Percentiles rank a stretch among this genome's conserved stretches.
Evolutionary conservation across 2,888 invertebrate genomes (phyloP).

Genomic region (Xestobium rufovillosum): DNA sequence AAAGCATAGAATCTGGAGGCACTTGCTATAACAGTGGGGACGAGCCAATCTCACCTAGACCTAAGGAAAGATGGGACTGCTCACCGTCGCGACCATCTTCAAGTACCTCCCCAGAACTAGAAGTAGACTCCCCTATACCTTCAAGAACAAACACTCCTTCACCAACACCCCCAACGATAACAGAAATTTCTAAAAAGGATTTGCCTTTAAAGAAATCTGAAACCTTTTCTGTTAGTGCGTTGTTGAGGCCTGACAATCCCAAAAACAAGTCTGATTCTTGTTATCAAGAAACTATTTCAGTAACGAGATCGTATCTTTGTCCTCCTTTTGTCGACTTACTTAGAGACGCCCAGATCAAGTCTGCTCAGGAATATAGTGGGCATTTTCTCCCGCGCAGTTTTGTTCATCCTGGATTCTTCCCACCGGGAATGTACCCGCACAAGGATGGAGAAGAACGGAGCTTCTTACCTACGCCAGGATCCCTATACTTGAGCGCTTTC

Average conservation of each 20-base stretch:
- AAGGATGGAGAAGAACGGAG: conserved; percentile 42
- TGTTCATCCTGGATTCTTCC: conserved; percentile 49
- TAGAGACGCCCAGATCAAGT: conserved; percentile 47
- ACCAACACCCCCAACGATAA: conserved; percentile 45
- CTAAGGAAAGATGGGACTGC: conserved; percentile 32
- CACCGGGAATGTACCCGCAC: conserved; percentile 47
- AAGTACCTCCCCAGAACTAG: conserved; percentile 61
- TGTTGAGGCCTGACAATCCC: conserved; percentile 70
- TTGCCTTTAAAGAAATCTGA: conserved; percentile 62
- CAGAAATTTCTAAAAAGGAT: conserved; percentile 40
- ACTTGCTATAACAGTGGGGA: conserved; percentile 52
- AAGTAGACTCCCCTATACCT: conserved; percentile 68
- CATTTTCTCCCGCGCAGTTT: conserved; percentile 43
- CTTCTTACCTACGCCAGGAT: conserved; percentile 45
- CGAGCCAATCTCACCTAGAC: conserved; percentile 39
- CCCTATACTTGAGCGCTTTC: conserved; percentile 59
- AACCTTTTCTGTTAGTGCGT: conserved; percentile 75
- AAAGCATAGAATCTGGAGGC: conserved; percentile 45
- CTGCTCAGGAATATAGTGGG: conserved; percentile 36
- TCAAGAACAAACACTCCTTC: conserved; percentile 47
- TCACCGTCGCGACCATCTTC: conserved; percentile 38
- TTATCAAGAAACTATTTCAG: conserved; percentile 45
- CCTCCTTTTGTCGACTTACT: conserved; percentile 59
- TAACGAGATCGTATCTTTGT: conserved; percentile 55
- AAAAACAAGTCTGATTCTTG: conserved; percentile 41